Percentiles rank a stretch among this genome's conserved stretches.
Evolutionary conservation across 2,113 vertebrate genomes (phyloP).

Genomic region (Rhinopithecus roxellana): DNA sequence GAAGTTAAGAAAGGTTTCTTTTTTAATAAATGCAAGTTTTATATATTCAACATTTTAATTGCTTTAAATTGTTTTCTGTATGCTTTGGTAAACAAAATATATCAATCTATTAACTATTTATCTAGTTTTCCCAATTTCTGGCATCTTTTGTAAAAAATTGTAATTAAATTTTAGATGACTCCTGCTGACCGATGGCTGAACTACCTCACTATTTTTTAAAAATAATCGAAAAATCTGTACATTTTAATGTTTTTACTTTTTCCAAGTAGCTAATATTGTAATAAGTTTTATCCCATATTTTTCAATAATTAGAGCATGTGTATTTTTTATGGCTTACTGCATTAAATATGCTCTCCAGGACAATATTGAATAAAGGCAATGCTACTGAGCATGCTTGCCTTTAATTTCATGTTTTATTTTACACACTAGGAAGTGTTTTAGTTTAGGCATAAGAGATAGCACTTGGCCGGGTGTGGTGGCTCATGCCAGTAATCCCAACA

Average conservation of each 20-base stretch:
- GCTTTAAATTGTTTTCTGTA: not conserved
- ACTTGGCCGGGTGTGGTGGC: too few relatives aligned
- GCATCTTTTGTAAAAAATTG: not conserved
- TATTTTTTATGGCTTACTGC: not conserved
- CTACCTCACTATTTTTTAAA: not conserved
- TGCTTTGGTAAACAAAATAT: not conserved
- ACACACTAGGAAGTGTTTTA: not conserved
- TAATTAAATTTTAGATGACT: not conserved
- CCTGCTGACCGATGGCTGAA: fast-evolving
- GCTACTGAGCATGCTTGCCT: not conserved
- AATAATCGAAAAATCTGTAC: not conserved
- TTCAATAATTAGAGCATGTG: not conserved
- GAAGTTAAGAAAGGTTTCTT: too few relatives aligned
- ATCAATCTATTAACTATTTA: not conserved
- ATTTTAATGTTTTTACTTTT: not conserved
- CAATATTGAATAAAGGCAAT: not conserved
- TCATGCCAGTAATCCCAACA: too few relatives aligned
- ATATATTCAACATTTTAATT: not conserved
- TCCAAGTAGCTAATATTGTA: not conserved
- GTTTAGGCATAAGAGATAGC: not conserved
- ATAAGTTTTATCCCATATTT: not conserved
- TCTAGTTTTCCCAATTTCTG: not conserved
- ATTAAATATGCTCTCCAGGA: not conserved
- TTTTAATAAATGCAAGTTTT: not conserved
- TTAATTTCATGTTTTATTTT: not conserved